phyloP scores from a whole-genome alignment of 2,888 invertebrate species.

The Isotomurus palustris region DNA sequence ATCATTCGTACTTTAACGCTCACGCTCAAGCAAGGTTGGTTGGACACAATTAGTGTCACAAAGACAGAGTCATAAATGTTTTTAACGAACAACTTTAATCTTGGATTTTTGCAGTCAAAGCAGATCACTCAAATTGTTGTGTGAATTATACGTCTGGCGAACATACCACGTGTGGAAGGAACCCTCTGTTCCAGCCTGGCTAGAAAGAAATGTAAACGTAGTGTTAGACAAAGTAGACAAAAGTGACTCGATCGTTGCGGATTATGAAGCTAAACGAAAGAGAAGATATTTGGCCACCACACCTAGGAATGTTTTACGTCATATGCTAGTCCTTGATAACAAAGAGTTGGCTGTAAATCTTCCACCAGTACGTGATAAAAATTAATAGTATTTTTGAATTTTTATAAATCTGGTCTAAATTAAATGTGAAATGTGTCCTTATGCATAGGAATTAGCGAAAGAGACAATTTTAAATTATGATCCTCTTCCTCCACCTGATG shows the following conservation, averaged over 20 bases:
- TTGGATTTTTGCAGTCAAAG: conserved; percentile 55
- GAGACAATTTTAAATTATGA: conserved; percentile 68
- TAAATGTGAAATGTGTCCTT: neutral
- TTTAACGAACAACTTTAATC: conserved; percentile 9
- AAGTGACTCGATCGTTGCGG: conserved; percentile 59
- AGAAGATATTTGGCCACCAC: conserved; percentile 59
- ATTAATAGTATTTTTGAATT: neutral
- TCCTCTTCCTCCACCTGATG: conserved; percentile 71
- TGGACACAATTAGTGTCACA: neutral
- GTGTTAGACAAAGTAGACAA: conserved; percentile 62
- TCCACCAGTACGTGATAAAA: conserved; percentile 54
- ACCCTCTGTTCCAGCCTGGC: conserved; percentile 65
- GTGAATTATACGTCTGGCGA: conserved; percentile 68
- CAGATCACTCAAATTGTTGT: conserved; percentile 62
- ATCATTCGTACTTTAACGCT: conserved; percentile 55
- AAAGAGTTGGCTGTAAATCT: conserved; percentile 61
- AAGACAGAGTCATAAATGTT: neutral
- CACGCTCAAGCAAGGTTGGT: conserved; percentile 45
- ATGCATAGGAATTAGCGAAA: conserved; percentile 52
- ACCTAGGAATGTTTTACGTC: conserved; percentile 64
- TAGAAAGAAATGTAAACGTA: conserved; percentile 65
- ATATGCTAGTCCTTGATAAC: conserved; percentile 66
- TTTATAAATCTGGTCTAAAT: neutral
- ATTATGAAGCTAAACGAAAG: conserved; percentile 60
- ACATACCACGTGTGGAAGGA: conserved; percentile 76